A percentile compares a stretch with the other conserved stretches of the same genome.
Evolutionary conservation across 2,888 invertebrate species (phyloP).

Genomic region (Hirtodrosophila histrioides): DNA sequence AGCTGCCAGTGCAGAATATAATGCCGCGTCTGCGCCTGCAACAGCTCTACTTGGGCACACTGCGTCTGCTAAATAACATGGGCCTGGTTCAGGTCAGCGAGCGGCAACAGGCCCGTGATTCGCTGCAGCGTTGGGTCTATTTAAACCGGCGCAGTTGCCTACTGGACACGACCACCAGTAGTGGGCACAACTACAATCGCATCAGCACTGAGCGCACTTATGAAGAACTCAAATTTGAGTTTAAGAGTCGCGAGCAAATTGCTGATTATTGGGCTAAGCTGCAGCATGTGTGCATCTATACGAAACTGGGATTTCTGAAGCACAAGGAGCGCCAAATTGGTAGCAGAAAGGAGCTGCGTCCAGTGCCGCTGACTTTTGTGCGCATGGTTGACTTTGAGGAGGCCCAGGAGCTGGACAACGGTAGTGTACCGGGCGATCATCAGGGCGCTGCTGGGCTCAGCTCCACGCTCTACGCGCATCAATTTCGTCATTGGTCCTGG

Average conservation of each 20-base stretch:
- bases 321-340: conserved; percentile 15
- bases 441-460: conserved; percentile 88
- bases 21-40: conserved; percentile 74
- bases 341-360: conserved; percentile 8
- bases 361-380: conserved; percentile 56
- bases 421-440: conserved; percentile 89
- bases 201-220: conserved; percentile 86
- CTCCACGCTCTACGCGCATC: conserved; percentile 88
- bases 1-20: conserved; percentile 83
- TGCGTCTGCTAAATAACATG: conserved; percentile 87
- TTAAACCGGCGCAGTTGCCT: conserved; percentile 87
- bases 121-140: conserved; percentile 89
- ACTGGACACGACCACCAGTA: conserved; percentile 88
- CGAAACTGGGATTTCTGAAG: conserved; percentile 85
- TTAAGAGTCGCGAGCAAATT: conserved; percentile 86
- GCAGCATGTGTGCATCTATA: conserved; percentile 88
- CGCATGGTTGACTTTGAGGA: conserved; percentile 68
- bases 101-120: conserved; percentile 86
- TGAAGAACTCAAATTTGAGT: conserved; percentile 85
- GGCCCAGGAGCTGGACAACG: conserved; percentile 85
- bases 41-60: conserved; percentile 81
- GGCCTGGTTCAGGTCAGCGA: conserved; percentile 89
- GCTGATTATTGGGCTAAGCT: conserved; percentile 89
- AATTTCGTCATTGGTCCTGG: conserved; percentile 88
- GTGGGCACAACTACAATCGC: conserved; percentile 87